Percentiles rank a stretch among this genome's conserved stretches.
phyloP scores from a whole-genome alignment of 2,113 vertebrate species.

The Prietella phreatophila region DNA sequence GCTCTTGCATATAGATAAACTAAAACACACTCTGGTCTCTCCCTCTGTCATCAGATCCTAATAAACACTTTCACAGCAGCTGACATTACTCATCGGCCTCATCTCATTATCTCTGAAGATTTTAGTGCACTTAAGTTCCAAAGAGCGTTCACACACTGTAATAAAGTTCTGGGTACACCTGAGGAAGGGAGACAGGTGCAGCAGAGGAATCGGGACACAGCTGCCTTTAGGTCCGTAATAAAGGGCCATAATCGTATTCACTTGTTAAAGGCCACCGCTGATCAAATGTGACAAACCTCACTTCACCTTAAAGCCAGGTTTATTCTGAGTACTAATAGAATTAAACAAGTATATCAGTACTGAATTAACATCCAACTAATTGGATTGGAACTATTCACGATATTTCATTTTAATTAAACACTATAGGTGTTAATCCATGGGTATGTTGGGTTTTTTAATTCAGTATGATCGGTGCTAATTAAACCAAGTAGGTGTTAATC shows the following conservation, averaged over 20 bases:
- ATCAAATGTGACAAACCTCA: background rate
- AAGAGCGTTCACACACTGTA: background rate
- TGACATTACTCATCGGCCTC: background rate
- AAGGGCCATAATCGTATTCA: background rate
- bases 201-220: background rate
- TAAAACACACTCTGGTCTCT: background rate
- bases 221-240: background rate
- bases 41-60: background rate
- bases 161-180: background rate
- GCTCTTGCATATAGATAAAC: constrained; percentile 31
- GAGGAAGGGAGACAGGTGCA: background rate
- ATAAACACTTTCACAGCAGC: background rate
- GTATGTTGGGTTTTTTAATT: background rate
- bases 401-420: background rate
- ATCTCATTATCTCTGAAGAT: background rate
- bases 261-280: background rate
- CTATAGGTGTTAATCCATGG: background rate
- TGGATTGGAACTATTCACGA: background rate
- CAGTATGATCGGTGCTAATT: background rate
- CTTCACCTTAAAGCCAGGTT: background rate
- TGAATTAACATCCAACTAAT: background rate
- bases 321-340: background rate
- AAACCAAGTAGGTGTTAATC: background rate
- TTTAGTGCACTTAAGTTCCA: background rate
- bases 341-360: background rate